These are phyloP conservation scores for Vanessa cardui DNA, from an alignment of 2,888 invertebrate genomes.

Conservation along the genomic window DNA sequence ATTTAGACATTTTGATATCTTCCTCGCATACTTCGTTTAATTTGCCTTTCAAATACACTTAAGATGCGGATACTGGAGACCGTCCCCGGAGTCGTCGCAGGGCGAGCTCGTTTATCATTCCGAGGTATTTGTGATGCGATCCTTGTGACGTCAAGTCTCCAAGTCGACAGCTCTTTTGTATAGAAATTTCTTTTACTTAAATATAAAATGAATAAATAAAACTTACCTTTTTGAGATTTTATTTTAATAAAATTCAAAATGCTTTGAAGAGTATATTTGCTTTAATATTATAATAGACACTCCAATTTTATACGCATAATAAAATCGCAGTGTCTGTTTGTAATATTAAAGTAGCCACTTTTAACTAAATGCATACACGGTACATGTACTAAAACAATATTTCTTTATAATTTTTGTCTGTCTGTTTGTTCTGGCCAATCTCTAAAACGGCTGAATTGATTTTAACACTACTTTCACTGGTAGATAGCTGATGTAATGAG, in stretches of 20 bases:
- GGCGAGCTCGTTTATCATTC: slow-evolving; percentile 7
- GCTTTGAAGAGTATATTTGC: background rate
- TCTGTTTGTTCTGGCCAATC: too few relatives aligned
- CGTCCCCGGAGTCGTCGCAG: background rate
- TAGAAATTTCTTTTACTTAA: slow-evolving; percentile 1
- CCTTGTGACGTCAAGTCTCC: background rate
- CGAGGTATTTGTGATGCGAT: slow-evolving; percentile 4
- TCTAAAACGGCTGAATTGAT: too few relatives aligned
- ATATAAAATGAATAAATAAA: slow-evolving; percentile 4
- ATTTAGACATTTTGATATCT: background rate
- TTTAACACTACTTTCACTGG: too few relatives aligned
- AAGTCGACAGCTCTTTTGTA: background rate
- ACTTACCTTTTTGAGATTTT: background rate
- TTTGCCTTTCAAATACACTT: slow-evolving; percentile 1
- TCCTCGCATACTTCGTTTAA: background rate
- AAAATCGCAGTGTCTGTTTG: too few relatives aligned
- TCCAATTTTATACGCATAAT: too few relatives aligned
- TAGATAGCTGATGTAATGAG: too few relatives aligned
- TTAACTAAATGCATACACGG: too few relatives aligned
- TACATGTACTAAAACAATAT: too few relatives aligned
- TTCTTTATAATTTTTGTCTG: too few relatives aligned
- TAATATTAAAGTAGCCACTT: too few relatives aligned
- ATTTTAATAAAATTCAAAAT: background rate
- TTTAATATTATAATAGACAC: too few relatives aligned
- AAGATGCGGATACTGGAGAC: slow-evolving; percentile 2